Conservation (phyloP, 2,797 vertebrate species). For the Leucoraja ocellata region DNA sequence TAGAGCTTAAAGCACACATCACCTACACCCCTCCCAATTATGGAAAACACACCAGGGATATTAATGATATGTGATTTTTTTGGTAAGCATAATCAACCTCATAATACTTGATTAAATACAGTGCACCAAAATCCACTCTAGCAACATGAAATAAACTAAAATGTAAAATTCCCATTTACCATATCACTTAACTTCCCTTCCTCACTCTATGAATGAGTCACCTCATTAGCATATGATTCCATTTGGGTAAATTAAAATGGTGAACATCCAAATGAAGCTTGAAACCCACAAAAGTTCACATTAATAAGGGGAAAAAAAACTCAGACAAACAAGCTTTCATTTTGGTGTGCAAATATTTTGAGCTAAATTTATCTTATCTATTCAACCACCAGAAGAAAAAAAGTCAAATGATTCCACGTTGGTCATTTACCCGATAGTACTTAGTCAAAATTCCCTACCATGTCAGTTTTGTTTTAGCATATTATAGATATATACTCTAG, state of each 20-base stretch:
- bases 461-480: background rate
- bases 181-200: background rate
- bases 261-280: background rate
- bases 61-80: background rate
- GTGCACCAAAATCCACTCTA: background rate
- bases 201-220: too few species aligned
- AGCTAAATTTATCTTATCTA: background rate
- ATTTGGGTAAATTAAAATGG: too few species aligned
- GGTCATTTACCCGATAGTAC: background rate
- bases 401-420: background rate
- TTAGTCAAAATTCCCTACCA: background rate
- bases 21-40: background rate
- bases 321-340: background rate
- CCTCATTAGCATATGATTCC: too few species aligned
- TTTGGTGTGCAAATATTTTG: background rate
- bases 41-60: background rate
- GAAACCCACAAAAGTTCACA: background rate
- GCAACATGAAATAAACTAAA: too few species aligned
- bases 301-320: background rate
- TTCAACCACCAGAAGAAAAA: background rate
- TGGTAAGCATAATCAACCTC: background rate
- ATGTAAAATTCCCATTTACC: background rate
- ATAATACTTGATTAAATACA: slow-evolving; percentile 7
- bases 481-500: too few species aligned
- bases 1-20: background rate